Base-by-base conservation (phyloP, 2,797 vertebrate species). In the Pachyuromys duprasi region DNA sequence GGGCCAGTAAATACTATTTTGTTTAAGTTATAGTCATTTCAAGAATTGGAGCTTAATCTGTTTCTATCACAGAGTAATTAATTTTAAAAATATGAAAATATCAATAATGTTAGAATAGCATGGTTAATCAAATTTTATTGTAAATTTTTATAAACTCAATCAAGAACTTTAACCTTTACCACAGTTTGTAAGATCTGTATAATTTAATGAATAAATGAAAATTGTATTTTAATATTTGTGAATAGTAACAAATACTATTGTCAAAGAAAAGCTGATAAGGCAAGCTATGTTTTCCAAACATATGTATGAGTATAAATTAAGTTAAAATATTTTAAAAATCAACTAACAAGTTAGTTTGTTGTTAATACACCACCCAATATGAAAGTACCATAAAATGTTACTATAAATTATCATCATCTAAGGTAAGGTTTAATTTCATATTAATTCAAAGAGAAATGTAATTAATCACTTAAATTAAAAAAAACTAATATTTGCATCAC, bases 401-500 rank as follows among this genome's bases (percentile, higher is more conserved):
- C 33, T 45, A 65, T 89, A 91, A 95, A n/a, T 95, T 91, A 70
- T 89, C 83, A 90, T 94, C 20, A 78, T 74, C n/a, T 95, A 89
- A 93, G 36, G 79, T 91, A 75, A 93, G 39, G 55, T 74, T 86
- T 95, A 94, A 91, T 95, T 69, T 79, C 31, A 57, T 78, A 90
- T 89, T 90, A 95, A 95, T 96, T 95, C 65, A 89, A 26, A 86
- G 8, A 24, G 31, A 96, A 95, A 96, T 92, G 88, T 86, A 87
- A 39, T 97, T 94, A 94, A 93, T 88, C 65, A 78, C 65, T 94
- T 95, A 97, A 96, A 95, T 96, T 86, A 90, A 95, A 67, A 97
- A 92, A 26, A n/a, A n/a, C 60, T 97, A 95, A 97, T 97, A 97
- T 95, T 96, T 97, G 22, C 95, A 87, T 94, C 60, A 74, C 22